These are phyloP conservation scores for Willisornis vidua DNA, from an alignment of 2,113 vertebrate genomes.

Conservation along the genomic window DNA sequence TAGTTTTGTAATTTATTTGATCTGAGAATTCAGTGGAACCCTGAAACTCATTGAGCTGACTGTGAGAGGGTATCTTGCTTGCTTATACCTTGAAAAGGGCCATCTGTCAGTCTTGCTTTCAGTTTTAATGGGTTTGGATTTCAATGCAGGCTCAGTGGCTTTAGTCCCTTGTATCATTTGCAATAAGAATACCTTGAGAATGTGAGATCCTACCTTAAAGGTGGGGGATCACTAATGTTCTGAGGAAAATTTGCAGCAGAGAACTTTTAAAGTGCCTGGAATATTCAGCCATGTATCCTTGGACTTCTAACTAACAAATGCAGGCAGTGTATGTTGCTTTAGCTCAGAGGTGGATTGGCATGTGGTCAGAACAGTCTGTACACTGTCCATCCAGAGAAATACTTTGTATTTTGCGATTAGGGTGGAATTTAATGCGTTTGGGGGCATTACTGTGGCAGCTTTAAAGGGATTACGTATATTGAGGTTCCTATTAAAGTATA, in stretches of 20 bases:
- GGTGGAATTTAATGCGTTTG: conserved; percentile 62
- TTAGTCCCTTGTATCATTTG: background rate
- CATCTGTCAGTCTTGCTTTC: background rate
- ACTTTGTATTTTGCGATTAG: conserved; percentile 35
- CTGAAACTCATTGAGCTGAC: background rate
- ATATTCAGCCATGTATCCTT: background rate
- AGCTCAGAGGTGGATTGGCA: background rate
- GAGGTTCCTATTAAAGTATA: conserved; percentile 67
- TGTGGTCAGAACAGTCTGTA: conserved; percentile 7
- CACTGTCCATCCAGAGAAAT: conserved; percentile 31
- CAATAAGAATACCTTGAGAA: background rate
- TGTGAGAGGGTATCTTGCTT: background rate
- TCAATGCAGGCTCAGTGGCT: background rate
- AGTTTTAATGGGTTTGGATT: background rate
- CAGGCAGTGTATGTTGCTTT: background rate
- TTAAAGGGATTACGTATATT: conserved; percentile 65
- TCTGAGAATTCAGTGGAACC: background rate
- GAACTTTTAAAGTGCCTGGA: background rate
- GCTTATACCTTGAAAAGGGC: background rate
- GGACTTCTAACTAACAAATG: background rate
- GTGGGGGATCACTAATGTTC: background rate
- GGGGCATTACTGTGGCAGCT: conserved; percentile 51
- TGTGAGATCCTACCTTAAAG: background rate
- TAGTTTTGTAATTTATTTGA: background rate
- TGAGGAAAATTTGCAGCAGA: background rate